Evolutionary conservation across 2,113 vertebrate species (phyloP), one percentile per base, ranked within the genome.

Genomic region (Todiramphus saurophagus): DNA sequence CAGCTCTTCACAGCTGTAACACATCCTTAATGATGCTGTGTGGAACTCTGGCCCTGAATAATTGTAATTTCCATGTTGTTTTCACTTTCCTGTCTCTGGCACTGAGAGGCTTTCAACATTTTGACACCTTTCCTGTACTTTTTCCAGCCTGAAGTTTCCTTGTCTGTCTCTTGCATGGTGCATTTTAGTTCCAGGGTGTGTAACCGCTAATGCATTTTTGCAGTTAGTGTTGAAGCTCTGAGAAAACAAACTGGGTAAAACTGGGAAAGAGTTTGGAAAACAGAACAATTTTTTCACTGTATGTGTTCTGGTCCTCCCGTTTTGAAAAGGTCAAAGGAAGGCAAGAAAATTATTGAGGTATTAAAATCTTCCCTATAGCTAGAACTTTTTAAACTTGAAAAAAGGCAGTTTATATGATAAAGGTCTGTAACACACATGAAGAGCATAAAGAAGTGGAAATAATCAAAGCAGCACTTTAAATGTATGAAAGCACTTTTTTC

Each of bases 391-490:
- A 62, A 46, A 83, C 60, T 24, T 28, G 28, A 79, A n/a, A 81
- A 72, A 79, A 55, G 13, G 7, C 33, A 28, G 2, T 39, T 31
- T 62, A 8, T 59, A 16, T 30, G 24, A 41, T 62, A 74, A 83
- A 95, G 72, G 59, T 74, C 59, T 80, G 33, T 53, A 58, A 56
- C 44, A 60, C 9, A 28, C 21, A 77, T 31, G 59, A 86, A 77
- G 2, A 83, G 15, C 41, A 24, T 51, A 81, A 94, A 86, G 44
- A 76, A 83, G 27, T 39, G 35, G 60, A 89, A 90, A 85, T 56
- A 72, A 79, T 73, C 93, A 96, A 95, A 59, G 46, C 41, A 86
- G 31, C 55, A 89, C 68, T 93, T 94, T 92, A 92, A 93, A 92
- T 44, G 17, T 41, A 74, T 31, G 8, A 90, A 86, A 89, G 33